Percentiles rank a stretch among this genome's conserved stretches.
Conservation (phyloP, 2,113 vertebrate genomes). For the Cyanoderma ruficeps region DNA sequence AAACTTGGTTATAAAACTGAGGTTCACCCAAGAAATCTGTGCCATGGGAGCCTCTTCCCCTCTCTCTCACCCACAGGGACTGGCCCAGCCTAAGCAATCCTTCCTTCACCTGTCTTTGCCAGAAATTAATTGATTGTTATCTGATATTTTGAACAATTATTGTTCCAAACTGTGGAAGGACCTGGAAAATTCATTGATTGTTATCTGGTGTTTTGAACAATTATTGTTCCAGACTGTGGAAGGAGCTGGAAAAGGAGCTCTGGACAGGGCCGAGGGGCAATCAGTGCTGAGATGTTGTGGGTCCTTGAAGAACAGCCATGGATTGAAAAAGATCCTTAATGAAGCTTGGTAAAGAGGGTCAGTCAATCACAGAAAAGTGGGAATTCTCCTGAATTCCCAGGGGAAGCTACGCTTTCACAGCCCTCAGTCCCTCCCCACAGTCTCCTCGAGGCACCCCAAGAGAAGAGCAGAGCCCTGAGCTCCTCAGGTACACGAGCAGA, state of each 20-base stretch:
- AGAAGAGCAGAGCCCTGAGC: not conserved
- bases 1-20: too few species aligned
- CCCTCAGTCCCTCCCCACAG: too few species aligned
- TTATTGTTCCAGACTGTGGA: not conserved
- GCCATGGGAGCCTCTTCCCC: not conserved
- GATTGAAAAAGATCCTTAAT: not conserved
- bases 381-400: not conserved
- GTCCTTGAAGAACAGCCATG: not conserved
- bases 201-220: not conserved
- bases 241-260: not conserved
- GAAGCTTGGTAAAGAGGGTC: not conserved
- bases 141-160: not conserved
- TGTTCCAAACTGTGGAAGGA: not conserved
- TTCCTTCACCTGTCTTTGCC: not conserved
- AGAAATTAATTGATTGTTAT: not conserved
- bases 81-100: not conserved
- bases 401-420: not conserved
- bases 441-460: not conserved
- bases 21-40: not conserved
- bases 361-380: not conserved
- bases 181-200: not conserved
- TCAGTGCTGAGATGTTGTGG: rapidly evolving
- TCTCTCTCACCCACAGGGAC: too few species aligned
- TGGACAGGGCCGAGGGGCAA: rapidly evolving
- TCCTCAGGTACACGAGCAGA: not conserved